phyloP scores from a whole-genome alignment of 2,113 vertebrate species.

The Neoarius graeffei region DNA sequence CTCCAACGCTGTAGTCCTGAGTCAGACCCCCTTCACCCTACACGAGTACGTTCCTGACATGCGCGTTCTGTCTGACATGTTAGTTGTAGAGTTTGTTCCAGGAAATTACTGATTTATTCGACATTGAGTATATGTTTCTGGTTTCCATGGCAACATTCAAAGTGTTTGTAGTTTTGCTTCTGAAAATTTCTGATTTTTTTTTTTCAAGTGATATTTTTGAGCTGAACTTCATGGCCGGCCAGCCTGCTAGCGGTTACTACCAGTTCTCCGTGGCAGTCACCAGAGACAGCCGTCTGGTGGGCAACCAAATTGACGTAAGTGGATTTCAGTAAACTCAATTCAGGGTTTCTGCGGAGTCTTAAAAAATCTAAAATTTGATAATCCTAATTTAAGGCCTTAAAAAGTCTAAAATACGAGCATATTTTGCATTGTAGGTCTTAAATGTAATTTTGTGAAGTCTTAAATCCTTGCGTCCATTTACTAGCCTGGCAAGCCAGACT shows the following conservation, averaged over 20 bases:
- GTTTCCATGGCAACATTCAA: background rate
- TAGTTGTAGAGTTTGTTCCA: background rate
- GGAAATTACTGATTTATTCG: background rate
- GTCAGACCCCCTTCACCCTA: conserved; percentile 78
- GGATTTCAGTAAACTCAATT: background rate
- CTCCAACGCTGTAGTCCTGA: conserved; percentile 83
- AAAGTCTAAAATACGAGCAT: too few species aligned
- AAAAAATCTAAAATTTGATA: too few species aligned
- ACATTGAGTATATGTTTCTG: background rate
- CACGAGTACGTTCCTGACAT: conserved; percentile 75
- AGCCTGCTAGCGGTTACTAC: conserved; percentile 95
- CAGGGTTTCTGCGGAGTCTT: too few species aligned
- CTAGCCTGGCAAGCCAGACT: too few species aligned
- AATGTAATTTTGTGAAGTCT: too few species aligned
- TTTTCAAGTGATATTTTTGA: conserved; percentile 84
- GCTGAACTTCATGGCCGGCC: conserved; percentile 88
- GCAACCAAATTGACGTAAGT: conserved; percentile 88
- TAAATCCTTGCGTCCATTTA: too few species aligned
- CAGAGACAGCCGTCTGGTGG: conserved; percentile 86
- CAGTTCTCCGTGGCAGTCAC: conserved; percentile 87
- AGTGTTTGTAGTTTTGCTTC: background rate
- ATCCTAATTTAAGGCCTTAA: too few species aligned
- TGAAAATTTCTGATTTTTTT: conserved; percentile 1
- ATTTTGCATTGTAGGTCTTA: too few species aligned
- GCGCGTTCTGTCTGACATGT: background rate